phyloP scores from a whole-genome alignment of 2,888 invertebrate genomes.

The Ormyrus labotus region DNA sequence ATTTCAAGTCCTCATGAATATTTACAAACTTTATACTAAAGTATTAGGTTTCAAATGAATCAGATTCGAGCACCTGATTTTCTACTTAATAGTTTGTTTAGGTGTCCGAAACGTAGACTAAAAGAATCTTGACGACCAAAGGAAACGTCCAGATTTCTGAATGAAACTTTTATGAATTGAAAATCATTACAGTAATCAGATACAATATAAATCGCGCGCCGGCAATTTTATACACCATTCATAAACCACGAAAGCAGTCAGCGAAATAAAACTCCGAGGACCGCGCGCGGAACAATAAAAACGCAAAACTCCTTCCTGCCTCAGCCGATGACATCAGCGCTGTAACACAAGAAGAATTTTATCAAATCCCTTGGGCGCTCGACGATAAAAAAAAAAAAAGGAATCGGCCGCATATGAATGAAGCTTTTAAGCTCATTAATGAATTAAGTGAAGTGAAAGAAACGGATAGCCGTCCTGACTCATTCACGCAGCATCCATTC shows the following conservation, averaged over 20 bases:
- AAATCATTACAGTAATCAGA: constrained; percentile 17
- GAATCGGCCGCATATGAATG: constrained; percentile 50
- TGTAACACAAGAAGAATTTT: constrained; percentile 54
- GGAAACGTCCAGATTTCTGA: too few relatives aligned
- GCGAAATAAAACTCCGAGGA: not conserved
- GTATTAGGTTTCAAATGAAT: too few relatives aligned
- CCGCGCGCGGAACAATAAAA: constrained; percentile 25
- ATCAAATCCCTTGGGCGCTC: constrained; percentile 38
- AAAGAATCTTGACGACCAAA: too few relatives aligned
- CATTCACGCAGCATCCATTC: constrained; percentile 46
- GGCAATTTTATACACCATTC: not conserved
- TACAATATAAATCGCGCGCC: constrained; percentile 9
- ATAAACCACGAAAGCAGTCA: not conserved
- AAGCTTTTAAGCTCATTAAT: constrained; percentile 58
- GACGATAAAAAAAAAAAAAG: not conserved
- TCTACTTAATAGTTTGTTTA: too few relatives aligned
- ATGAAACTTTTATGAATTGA: not conserved
- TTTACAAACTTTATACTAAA: too few relatives aligned
- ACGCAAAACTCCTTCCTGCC: constrained; percentile 14
- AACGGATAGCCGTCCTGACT: constrained; percentile 51
- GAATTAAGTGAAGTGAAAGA: constrained; percentile 53
- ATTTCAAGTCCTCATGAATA: too few relatives aligned
- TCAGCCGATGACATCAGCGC: constrained; percentile 37
- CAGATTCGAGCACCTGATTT: too few relatives aligned
- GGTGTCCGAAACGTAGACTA: too few relatives aligned